A percentile compares a stretch with the other conserved stretches of the same genome.
Evolutionary conservation across 1,140 invertebrate genomes (phyloP).

Genomic region (Chionoecetes opilio): DNA sequence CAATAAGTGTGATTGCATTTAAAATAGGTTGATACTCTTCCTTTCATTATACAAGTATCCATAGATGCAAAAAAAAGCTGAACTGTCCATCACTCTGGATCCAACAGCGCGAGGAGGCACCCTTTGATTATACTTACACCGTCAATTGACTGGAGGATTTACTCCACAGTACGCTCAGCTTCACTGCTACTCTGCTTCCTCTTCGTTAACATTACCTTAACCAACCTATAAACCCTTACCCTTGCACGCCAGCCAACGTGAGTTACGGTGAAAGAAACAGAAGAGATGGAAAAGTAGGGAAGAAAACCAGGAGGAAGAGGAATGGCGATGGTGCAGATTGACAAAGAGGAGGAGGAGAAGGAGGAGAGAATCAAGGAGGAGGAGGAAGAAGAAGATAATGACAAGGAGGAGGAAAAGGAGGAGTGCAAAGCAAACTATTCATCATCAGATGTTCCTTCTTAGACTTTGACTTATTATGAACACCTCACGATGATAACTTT

Average conservation of each 20-base stretch:
- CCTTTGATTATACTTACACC: background rate
- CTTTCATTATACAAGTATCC: no score
- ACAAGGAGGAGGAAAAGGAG: background rate
- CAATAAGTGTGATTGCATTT: no score
- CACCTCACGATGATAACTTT: background rate
- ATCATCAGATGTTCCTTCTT: background rate
- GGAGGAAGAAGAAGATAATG: background rate
- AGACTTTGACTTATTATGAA: background rate
- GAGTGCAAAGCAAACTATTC: background rate
- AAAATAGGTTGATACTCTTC: no score
- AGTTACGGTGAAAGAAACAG: background rate
- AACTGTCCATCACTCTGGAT: background rate
- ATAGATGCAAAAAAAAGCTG: no score
- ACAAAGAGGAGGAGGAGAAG: background rate
- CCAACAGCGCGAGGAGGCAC: background rate
- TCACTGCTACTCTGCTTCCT: background rate
- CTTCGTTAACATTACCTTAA: background rate
- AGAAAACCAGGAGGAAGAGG: background rate
- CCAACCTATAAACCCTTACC: background rate
- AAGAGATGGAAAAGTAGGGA: background rate
- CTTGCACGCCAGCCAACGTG: background rate
- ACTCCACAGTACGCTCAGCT: background rate
- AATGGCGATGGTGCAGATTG: background rate
- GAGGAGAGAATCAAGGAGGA: background rate
- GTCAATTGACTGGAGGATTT: background rate